Conservation (phyloP, 1,140 invertebrate species). For the Sitophilus oryzae region DNA sequence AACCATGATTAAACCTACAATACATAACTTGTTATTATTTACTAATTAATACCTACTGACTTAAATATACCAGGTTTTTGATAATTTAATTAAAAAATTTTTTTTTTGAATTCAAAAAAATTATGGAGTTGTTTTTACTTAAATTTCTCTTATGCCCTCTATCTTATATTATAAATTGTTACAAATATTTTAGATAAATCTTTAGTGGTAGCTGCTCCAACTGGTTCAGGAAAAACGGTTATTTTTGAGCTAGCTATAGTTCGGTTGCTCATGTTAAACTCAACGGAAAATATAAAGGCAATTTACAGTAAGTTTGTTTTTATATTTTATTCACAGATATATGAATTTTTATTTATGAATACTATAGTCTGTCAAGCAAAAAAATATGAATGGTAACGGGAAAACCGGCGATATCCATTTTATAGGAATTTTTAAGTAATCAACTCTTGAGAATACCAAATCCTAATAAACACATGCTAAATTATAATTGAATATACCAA, state of each 20-base stretch:
- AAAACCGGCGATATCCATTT: no score
- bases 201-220: constrained; percentile 69
- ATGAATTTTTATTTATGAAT: background rate
- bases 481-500: background rate
- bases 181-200: constrained; percentile 57
- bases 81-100: background rate
- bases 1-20: no score
- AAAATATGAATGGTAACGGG: no score
- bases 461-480: no score
- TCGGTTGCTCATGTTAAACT: constrained; percentile 52
- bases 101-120: background rate
- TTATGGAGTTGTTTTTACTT: background rate
- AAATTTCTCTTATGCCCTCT: background rate
- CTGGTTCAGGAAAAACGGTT: constrained; percentile 76
- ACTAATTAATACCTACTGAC: background rate
- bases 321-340: constrained; percentile 75
- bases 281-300: constrained; percentile 50
- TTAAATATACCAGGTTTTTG: background rate
- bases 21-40: no score
- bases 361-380: no score
- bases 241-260: constrained; percentile 76
- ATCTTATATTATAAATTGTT: constrained; percentile 4
- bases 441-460: no score
- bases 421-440: no score
- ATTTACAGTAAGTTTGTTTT: constrained; percentile 57